phyloP scores from a whole-genome alignment of 2,113 vertebrate genomes.

The Mustela nigripes region DNA sequence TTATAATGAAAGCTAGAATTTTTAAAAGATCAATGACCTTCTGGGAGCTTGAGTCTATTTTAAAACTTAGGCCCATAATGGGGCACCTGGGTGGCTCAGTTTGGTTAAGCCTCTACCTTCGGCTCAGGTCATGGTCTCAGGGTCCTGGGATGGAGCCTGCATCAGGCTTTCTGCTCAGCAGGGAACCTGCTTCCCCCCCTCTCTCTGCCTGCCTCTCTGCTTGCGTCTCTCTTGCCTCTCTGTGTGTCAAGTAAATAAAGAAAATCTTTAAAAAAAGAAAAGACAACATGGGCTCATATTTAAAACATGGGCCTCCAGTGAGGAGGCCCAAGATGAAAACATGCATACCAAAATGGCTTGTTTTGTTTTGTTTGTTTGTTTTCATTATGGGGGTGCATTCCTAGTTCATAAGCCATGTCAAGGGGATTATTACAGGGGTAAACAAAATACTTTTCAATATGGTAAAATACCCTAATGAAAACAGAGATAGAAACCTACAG shows the following conservation, averaged over 20 bases:
- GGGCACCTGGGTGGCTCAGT: too few relatives aligned
- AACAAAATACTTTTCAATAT: neutral
- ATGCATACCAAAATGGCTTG: neutral
- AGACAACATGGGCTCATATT: neutral
- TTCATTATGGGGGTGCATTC: neutral
- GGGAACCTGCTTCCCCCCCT: too few relatives aligned
- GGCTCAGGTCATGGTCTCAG: too few relatives aligned
- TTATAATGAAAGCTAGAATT: neutral
- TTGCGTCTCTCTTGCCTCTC: too few relatives aligned
- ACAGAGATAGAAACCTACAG: neutral
- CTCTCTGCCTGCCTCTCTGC: too few relatives aligned
- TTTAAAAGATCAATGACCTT: constrained; percentile 6
- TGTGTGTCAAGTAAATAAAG: too few relatives aligned
- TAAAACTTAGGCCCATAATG: neutral
- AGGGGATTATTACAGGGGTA: neutral
- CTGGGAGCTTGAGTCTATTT: neutral
- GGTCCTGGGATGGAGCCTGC: too few relatives aligned
- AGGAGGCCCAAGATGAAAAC: neutral
- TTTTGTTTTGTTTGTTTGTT: constrained; percentile 10
- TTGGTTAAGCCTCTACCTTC: too few relatives aligned
- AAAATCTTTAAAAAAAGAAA: too few relatives aligned
- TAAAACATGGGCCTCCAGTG: too few relatives aligned
- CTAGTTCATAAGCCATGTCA: neutral
- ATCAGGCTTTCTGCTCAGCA: too few relatives aligned
- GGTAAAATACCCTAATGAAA: neutral